A percentile compares a stretch with the other conserved stretches of the same genome.
Evolutionary conservation across 2,888 invertebrate genomes (phyloP).

Genomic region (Alitta virens): DNA sequence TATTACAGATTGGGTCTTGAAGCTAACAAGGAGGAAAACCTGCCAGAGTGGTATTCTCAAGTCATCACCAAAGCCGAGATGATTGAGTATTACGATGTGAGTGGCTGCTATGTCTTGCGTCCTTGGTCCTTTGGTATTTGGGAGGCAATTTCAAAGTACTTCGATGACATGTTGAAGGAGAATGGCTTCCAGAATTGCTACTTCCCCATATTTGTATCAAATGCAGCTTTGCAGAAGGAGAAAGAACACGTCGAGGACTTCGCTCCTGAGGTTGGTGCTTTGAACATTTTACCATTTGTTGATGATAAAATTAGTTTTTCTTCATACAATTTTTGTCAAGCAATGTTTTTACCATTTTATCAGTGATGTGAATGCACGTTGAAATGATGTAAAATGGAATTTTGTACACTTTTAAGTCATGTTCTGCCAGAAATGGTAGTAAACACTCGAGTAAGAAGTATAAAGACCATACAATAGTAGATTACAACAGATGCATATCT

Average conservation of each 20-base stretch:
- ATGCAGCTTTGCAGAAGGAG: conserved; percentile 86
- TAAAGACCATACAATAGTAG: too few relatives aligned
- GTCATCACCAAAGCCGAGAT: conserved; percentile 87
- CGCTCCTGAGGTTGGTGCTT: conserved; percentile 98
- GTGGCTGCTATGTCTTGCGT: conserved; percentile 96
- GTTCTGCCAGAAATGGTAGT: too few relatives aligned
- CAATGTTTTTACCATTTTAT: too few relatives aligned
- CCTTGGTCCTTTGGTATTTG: conserved; percentile 97
- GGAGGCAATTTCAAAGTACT: conserved; percentile 84
- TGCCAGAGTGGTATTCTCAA: conserved; percentile 98
- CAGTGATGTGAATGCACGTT: too few relatives aligned
- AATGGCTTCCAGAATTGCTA: conserved; percentile 95
- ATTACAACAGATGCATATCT: too few relatives aligned
- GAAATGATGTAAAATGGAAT: too few relatives aligned
- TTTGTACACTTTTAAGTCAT: too few relatives aligned
- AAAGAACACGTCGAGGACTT: conserved; percentile 97
- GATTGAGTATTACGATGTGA: conserved; percentile 99
- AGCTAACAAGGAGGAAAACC: conserved; percentile 85
- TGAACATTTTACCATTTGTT: too few relatives aligned
- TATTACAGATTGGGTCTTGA: conserved; percentile 75
- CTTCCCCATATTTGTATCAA: conserved; percentile 97
- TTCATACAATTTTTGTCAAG: too few relatives aligned
- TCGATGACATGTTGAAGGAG: conserved; percentile 82
- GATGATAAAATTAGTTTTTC: too few relatives aligned
- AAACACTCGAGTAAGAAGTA: too few relatives aligned